Evolutionary conservation across 2,797 vertebrate genomes (phyloP), one percentile per base, ranked within the genome.

Genomic region (Alectoris magna): DNA sequence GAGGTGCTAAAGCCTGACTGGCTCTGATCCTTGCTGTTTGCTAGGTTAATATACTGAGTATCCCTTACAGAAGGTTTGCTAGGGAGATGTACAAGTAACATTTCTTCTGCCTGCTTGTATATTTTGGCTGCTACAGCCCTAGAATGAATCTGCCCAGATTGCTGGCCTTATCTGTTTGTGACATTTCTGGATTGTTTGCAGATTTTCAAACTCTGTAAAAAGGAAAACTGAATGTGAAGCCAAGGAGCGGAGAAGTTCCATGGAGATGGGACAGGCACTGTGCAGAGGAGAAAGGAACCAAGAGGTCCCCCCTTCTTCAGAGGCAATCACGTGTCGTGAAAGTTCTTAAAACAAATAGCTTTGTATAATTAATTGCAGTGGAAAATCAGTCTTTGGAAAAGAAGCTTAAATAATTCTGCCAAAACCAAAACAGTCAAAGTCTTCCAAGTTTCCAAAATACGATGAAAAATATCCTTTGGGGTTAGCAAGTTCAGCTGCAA

Each of bases 361-460:
- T 44, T 26, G 34, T 44, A 39, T 15, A 55, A 62, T 23, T 84
- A 60, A 76, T 24, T 39, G 51, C 67, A 81, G 67, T 0, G 10
- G 63, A 49, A 88, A 88, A 77, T 60, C 44, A 34, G 69, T 39
- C 55, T 77, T 82, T 72, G 63, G 90, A 89, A 91, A 73, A 55
- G 12, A 66, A 77, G 7, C 41, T 67, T 75, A 64, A 93, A 88
- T 11, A 23, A n/a, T 55, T 43, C 75, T 94, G 96, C 95, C 95
- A 96, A 89, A 95, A 97, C 72, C 75, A 43, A 15, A 16, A 16
- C 41, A 15, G 70, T 77, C 60, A 87, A 91, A 94, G 60, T 89
- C 76, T 90, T 94, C 88, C 85, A 93, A 93, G 51, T 94, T 96
- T 97, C 87, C 90, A 76, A 71, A 93, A 74, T 79, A 78, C 6